Base-by-base conservation (phyloP, 2,888 invertebrate species). In the Arctia plantaginis region DNA sequence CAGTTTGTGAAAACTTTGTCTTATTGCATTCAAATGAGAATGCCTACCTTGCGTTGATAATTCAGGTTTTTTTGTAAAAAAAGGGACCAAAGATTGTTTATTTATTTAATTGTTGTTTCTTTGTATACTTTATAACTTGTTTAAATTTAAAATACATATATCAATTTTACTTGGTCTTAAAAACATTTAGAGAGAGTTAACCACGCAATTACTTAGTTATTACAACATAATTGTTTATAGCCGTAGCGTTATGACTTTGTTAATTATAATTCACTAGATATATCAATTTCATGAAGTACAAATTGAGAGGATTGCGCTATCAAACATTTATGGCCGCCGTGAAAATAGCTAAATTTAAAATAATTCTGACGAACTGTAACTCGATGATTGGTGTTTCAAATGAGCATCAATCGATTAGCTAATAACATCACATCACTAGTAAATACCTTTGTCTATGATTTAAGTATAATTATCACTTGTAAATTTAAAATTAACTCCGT, bases 1-100 rank as follows among this genome's bases (percentile, higher is more conserved):
- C 93, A 92, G 89, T 94, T 94, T 92, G 89, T 89, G 93, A 93
- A 94, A 95, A 95, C 93, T 94, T 93, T 89, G 92, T 92, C 91
- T 92, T 91, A 92, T 92, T 93, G 90, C 91, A 89, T 92, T 94
- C 91, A 91, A 90, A 94, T 94, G 93, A 92, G 90, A 90, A 79
- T 80, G 75, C 67, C 64, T 51, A n/a, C 72, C 73, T 74, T 79
- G 76, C 77, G 74, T 77, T 75, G 81, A 81, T 91, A 90, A 92
- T 92, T 93, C 87, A 86, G 85, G 85, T 90, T 92, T 89, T 86
- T 86, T 90, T 91, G 92, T 91, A 89, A 91, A 84, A 35, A 69
- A 81, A 82, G 88, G 87, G 86, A 82, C 73, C 71, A 80, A 35
- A 84, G 82, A 87, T 69, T 74, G 39, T 66, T 76, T 78, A 73